Evolutionary conservation across 2,113 vertebrate genomes (phyloP), one percentile per base, ranked within the genome.

Genomic region (Struthio camelus): DNA sequence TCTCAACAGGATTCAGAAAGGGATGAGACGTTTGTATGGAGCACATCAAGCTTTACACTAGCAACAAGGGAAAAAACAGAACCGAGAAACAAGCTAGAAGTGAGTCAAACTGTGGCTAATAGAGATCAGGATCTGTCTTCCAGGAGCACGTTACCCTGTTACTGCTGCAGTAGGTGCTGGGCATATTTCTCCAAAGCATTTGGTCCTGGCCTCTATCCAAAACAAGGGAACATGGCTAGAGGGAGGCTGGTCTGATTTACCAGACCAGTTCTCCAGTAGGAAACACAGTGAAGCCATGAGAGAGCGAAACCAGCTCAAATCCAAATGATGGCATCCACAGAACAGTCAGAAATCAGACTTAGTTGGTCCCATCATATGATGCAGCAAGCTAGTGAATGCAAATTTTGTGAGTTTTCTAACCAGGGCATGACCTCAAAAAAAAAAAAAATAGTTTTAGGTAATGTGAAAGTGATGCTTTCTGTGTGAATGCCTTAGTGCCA

Each of bases 401-500:
- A 56, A 46, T 34, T 18, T 51, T 67, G 14, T 28, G 34, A 30
- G 9, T 89, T 82, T 71, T 22, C 9, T 62, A 2, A 17, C 2
- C 51, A 34, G 0, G 0, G 1, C 11, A 16, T 28, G 32, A 10
- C 58, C 42, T 62, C 16, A 53, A 34, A 42, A 56, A 28, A 54
- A 53, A 0, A 0, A 34, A 72, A 38, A 0, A 34, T 69, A 38
- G 2, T 4, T 70, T 85, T 32, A 6, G 38, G 9, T 12, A 20
- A 54, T 38, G 58, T 36, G 56, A 19, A 64, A 72, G 42, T 2
- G 70, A 42, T 58, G 65, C 7, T 85, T 81, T 93, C 23, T 85
- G 30, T n/a, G 50, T 38, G 84, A 51, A 40, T 70, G 67, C 71
- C 76, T 81, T 81, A 72, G 81, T 94, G 96, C 96, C 93, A 94